A percentile compares a stretch with the other conserved stretches of the same genome.
Evolutionary conservation across 2,113 vertebrate genomes (phyloP).

Genomic region (Anser brachyrhynchus): DNA sequence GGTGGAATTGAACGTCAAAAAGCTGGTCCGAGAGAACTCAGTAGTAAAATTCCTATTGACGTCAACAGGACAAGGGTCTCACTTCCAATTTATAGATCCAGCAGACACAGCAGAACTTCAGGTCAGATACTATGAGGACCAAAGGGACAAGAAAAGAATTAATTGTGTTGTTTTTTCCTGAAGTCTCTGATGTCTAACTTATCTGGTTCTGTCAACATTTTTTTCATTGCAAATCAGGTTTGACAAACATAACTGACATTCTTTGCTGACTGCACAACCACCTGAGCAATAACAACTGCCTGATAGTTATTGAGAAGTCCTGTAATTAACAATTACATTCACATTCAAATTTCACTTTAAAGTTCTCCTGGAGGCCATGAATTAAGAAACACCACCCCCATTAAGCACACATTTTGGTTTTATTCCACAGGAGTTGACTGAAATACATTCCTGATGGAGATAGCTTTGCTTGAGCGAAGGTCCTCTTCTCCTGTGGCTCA

Average conservation of each 20-base stretch:
- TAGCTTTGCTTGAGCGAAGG: background rate
- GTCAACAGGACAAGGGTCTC: background rate
- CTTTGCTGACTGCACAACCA: background rate
- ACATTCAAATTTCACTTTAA: conserved; percentile 70
- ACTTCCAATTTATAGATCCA: background rate
- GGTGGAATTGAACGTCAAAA: background rate
- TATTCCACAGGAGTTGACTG: background rate
- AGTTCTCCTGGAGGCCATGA: conserved; percentile 69
- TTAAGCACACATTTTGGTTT: background rate
- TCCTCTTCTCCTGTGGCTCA: background rate
- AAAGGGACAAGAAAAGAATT: background rate
- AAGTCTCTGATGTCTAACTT: conserved; percentile 15
- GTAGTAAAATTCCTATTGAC: background rate
- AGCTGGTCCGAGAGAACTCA: background rate
- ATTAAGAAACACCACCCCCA: background rate
- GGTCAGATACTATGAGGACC: background rate
- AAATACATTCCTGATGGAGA: background rate
- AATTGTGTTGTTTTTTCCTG: background rate
- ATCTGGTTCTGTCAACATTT: conserved; percentile 4
- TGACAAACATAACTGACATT: conserved; percentile 27
- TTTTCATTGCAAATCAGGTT: conserved; percentile 7
- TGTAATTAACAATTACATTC: conserved; percentile 71
- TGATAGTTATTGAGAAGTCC: conserved; percentile 43
- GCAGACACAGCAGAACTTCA: background rate
- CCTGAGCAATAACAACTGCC: background rate